phyloP scores from a whole-genome alignment of 2,888 invertebrate species.

The Xanthorhoe spadicearia region DNA sequence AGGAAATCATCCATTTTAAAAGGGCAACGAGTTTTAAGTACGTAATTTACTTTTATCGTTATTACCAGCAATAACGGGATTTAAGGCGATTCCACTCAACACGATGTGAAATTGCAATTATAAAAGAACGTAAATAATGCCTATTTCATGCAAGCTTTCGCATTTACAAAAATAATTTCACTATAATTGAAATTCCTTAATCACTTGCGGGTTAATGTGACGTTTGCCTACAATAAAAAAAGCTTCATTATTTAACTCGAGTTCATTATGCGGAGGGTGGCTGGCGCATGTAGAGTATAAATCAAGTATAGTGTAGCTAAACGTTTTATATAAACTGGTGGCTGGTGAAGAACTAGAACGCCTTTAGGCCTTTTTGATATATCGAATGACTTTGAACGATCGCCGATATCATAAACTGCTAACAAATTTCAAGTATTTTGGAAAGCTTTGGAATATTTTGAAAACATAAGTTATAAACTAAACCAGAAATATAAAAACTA shows the following conservation, averaged over 20 bases:
- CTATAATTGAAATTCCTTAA: neutral
- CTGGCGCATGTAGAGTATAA: neutral
- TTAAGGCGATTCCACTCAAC: slow-evolving; percentile 53
- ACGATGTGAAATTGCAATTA: slow-evolving; percentile 57
- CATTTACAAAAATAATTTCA: slow-evolving; percentile 36
- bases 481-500: too few relatives aligned
- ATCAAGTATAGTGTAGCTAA: too few relatives aligned
- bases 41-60: slow-evolving; percentile 61
- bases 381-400: too few relatives aligned
- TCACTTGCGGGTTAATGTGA: neutral
- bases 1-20: slow-evolving; percentile 37
- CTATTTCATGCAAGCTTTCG: slow-evolving; percentile 50
- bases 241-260: slow-evolving; percentile 1
- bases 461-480: too few relatives aligned
- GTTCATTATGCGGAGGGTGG: neutral
- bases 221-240: slow-evolving; percentile 9
- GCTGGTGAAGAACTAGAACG: too few relatives aligned
- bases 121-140: slow-evolving; percentile 48
- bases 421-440: too few relatives aligned
- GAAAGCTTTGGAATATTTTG: too few relatives aligned
- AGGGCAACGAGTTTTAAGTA: slow-evolving; percentile 48
- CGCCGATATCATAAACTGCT: too few relatives aligned
- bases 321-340: too few relatives aligned
- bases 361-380: too few relatives aligned
- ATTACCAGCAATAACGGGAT: slow-evolving; percentile 58